Conservation (phyloP, 2,797 vertebrate genomes). For the Pristis pectinata region DNA sequence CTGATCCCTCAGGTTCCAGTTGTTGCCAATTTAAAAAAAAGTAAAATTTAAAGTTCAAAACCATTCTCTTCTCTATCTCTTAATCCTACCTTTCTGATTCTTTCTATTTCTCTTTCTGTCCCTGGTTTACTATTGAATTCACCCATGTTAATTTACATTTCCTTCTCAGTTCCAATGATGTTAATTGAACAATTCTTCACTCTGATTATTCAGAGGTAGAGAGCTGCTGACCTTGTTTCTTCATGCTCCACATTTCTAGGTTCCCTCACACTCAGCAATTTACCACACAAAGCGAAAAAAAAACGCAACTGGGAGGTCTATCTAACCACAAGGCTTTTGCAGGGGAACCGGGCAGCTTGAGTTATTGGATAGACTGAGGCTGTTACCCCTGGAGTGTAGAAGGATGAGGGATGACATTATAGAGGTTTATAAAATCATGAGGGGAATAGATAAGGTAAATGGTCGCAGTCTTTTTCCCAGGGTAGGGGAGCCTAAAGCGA, state of each 20-base stretch:
- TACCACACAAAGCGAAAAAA: background rate
- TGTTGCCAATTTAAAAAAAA: too few species aligned
- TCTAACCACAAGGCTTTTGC: background rate
- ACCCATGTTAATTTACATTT: background rate
- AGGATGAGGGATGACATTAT: too few species aligned
- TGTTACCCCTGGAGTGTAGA: too few species aligned
- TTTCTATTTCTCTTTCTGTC: background rate
- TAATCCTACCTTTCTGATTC: background rate
- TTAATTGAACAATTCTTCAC: background rate
- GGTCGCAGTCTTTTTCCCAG: too few species aligned
- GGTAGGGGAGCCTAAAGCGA: too few species aligned
- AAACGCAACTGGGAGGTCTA: background rate
- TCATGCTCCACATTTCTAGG: background rate
- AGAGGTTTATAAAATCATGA: too few species aligned
- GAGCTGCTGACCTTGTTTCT: background rate
- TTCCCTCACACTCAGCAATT: background rate
- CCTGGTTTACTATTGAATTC: background rate
- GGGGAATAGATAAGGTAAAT: too few species aligned
- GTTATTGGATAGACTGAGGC: too few species aligned
- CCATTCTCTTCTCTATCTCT: background rate
- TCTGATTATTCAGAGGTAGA: background rate
- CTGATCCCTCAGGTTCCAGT: background rate
- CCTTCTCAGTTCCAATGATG: background rate
- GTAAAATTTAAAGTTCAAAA: too few species aligned
- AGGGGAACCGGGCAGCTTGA: too few species aligned